Evolutionary conservation across 1,140 invertebrate species (phyloP).

Genomic region (Diprion similis): DNA sequence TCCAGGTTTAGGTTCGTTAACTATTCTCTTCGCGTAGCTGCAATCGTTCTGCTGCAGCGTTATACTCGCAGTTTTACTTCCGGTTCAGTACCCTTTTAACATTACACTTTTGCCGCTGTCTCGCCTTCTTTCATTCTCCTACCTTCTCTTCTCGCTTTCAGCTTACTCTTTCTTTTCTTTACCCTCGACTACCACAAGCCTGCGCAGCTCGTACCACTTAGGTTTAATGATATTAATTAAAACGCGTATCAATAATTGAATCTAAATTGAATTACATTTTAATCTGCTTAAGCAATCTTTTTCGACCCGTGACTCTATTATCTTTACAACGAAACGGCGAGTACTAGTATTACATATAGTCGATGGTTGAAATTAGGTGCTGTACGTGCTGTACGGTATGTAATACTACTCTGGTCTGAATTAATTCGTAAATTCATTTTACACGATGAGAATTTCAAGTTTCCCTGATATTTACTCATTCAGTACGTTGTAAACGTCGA

Average conservation of each 20-base stretch:
- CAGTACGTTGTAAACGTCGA: too few species aligned
- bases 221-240: conserved; percentile 40
- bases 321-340: neutral
- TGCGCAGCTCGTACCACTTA: conserved; percentile 10
- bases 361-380: too few species aligned
- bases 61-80: neutral
- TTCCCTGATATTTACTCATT: too few species aligned
- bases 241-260: conserved; percentile 42
- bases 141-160: neutral
- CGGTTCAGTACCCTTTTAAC: neutral
- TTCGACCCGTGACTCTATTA: conserved; percentile 28
- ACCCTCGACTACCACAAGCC: neutral
- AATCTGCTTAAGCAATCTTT: conserved; percentile 37
- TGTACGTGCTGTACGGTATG: neutral
- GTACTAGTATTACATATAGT: too few species aligned
- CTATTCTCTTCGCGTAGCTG: neutral
- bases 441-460: neutral
- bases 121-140: neutral
- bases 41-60: neutral
- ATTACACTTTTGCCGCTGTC: neutral
- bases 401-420: neutral
- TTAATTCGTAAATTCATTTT: neutral
- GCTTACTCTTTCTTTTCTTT: neutral
- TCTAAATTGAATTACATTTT: conserved; percentile 43
- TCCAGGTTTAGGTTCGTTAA: neutral